These are phyloP conservation scores for Chionis minor DNA, from an alignment of 2,113 vertebrate genomes.

Conservation along the genomic window DNA sequence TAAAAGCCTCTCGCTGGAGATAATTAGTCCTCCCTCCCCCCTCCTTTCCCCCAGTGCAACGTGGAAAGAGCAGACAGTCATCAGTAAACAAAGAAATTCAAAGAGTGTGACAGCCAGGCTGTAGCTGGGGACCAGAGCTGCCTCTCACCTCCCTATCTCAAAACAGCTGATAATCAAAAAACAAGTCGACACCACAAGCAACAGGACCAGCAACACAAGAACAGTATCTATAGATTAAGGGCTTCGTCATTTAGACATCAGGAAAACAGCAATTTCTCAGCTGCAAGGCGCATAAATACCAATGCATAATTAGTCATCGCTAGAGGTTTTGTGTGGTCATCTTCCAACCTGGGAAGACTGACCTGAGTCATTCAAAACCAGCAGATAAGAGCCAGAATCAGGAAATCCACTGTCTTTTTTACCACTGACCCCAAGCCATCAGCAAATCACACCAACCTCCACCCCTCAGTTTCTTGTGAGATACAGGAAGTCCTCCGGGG, in stretches of 20 bases:
- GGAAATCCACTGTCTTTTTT: not conserved
- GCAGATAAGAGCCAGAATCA: not conserved
- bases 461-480: not conserved
- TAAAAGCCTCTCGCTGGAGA: not conserved
- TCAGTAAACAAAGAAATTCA: slow-evolving; percentile 33
- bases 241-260: not conserved
- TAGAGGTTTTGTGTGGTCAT: not conserved
- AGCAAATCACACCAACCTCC: not conserved
- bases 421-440: not conserved
- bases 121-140: not conserved
- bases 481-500: rapidly evolving
- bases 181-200: not conserved
- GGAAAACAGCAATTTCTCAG: not conserved
- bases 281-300: not conserved
- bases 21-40: not conserved
- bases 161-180: not conserved
- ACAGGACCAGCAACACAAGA: not conserved
- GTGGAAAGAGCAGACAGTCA: not conserved
- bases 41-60: not conserved
- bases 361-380: not conserved
- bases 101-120: not conserved
- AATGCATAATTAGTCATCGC: rapidly evolving
- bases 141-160: not conserved
- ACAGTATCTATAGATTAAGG: not conserved
- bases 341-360: not conserved